Evolutionary conservation across 2,113 vertebrate genomes (phyloP), one percentile per base, ranked within the genome.

Genomic region (Panurus biarmicus): DNA sequence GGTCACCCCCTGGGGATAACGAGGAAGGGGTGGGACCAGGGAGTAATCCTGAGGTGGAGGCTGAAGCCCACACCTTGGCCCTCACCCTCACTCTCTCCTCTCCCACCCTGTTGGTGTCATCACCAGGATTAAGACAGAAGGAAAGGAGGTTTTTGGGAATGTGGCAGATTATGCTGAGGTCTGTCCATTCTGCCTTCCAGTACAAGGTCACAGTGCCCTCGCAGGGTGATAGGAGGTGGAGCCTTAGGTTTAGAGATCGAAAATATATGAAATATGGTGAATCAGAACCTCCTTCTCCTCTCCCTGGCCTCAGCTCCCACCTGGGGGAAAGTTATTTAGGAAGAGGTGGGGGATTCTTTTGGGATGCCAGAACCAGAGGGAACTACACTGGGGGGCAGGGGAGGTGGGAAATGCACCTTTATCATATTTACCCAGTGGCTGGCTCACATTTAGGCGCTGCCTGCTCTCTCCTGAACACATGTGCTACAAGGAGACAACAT

Each of bases 351-450:
- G 18, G 11, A 56, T 20, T 7, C 6, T 79, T 53, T 61, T n/a
- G 50, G 38, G 58, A 54, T 66, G 35, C 35, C 33, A 48, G 38
- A 62, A 67, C 3, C 54, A 70, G 47, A 40, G 20, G 5, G 16
- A 38, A 8, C 12, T 31, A 8, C 21, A 2, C 6, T 7, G 28
- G 0, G 5, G 4, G 8, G 5, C 14, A 51, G n/a, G 11, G 14
- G 31, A 67, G 21, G 14, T 9, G 7, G 36, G 73, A 28, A 47
- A n/a, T 42, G 12, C n/a, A 38, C 54, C 12, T 85, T 76, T 23
- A 10, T 40, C 53, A 6, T 3, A 7, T 51, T 69, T 51, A 20
- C 31, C 16, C n/a, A 50, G 58, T 20, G 48, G 5, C 69, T 69
- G 58, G 22, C 48, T 78, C 36, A 9, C 51, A 29, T 14, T 80